Conservation (phyloP, 2,113 vertebrate genomes). For the Forbesichthys papilliferus region DNA sequence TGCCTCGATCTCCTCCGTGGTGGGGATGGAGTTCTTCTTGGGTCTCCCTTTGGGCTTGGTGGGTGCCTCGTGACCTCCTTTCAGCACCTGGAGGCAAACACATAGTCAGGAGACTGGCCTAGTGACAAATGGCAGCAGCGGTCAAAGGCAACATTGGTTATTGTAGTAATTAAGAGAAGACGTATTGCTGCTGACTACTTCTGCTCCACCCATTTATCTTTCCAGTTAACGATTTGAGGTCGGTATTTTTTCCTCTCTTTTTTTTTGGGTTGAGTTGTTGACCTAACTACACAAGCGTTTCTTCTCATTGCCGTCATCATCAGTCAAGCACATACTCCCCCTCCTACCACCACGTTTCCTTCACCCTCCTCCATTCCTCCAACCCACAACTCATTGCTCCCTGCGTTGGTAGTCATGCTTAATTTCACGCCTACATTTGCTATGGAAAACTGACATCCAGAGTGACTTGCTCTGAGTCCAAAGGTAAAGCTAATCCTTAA, state of each 20-base stretch:
- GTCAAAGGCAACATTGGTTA: slow-evolving; percentile 68
- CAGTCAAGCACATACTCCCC: slow-evolving; percentile 33
- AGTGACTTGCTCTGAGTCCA: neutral
- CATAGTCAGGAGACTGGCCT: slow-evolving; percentile 37
- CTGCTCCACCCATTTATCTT: slow-evolving; percentile 66
- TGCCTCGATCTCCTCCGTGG: slow-evolving; percentile 95
- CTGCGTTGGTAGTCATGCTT: neutral
- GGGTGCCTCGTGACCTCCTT: slow-evolving; percentile 96
- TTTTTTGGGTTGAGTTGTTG: slow-evolving; percentile 59
- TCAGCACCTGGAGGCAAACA: slow-evolving; percentile 84
- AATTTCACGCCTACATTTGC: neutral
- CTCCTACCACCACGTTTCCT: neutral
- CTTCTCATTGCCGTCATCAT: slow-evolving; percentile 57
- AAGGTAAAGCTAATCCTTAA: neutral
- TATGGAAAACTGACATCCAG: neutral
- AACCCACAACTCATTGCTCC: slow-evolving; percentile 26
- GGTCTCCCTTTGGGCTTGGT: slow-evolving; percentile 98
- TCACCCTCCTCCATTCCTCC: neutral
- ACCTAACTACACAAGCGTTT: slow-evolving; percentile 66
- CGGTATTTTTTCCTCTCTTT: slow-evolving; percentile 18
- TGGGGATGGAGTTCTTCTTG: slow-evolving; percentile 99
- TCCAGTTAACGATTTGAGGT: slow-evolving; percentile 52
- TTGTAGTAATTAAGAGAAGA: slow-evolving; percentile 77
- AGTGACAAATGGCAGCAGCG: slow-evolving; percentile 57
- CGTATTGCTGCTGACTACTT: slow-evolving; percentile 53